phyloP scores from a whole-genome alignment of 2,888 invertebrate species.

The Phaonia tiefii region DNA sequence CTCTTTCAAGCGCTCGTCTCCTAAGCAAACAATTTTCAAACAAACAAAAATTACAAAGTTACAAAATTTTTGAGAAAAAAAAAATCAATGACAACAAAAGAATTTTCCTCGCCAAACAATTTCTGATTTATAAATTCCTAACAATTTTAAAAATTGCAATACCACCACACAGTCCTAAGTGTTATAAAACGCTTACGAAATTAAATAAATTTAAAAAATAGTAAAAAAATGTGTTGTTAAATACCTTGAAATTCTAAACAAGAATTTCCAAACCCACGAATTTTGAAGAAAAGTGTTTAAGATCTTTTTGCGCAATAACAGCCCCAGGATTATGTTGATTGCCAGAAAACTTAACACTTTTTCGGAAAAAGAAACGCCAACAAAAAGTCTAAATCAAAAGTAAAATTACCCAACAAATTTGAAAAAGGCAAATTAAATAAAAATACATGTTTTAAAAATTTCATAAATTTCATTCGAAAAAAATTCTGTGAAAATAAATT shows the following conservation, averaged over 20 bases:
- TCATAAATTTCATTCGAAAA: not conserved
- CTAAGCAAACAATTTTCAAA: slow-evolving; percentile 25
- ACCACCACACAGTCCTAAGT: too few species aligned
- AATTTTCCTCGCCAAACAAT: too few species aligned
- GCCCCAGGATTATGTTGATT: slow-evolving; percentile 81
- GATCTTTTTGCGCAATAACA: slow-evolving; percentile 76
- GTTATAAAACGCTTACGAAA: too few species aligned
- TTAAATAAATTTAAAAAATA: slow-evolving; percentile 38
- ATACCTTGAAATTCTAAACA: slow-evolving; percentile 22
- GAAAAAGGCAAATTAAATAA: too few species aligned
- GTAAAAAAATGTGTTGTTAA: not conserved
- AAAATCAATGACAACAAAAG: too few species aligned
- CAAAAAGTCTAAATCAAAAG: slow-evolving; percentile 34
- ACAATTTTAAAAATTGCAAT: too few species aligned
- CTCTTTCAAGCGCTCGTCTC: not conserved
- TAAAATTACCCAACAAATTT: not conserved
- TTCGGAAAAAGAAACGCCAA: slow-evolving; percentile 39
- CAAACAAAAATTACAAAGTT: not conserved
- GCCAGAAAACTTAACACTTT: slow-evolving; percentile 66
- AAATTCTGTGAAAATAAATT: slow-evolving; percentile 7
- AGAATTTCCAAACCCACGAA: not conserved
- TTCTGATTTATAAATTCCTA: too few species aligned
- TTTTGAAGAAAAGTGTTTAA: slow-evolving; percentile 63
- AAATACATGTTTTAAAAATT: slow-evolving; percentile 14
- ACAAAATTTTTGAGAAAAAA: too few species aligned